Evolutionary conservation across 2,113 vertebrate species (phyloP).

Genomic region (Theristicus caerulescens): DNA sequence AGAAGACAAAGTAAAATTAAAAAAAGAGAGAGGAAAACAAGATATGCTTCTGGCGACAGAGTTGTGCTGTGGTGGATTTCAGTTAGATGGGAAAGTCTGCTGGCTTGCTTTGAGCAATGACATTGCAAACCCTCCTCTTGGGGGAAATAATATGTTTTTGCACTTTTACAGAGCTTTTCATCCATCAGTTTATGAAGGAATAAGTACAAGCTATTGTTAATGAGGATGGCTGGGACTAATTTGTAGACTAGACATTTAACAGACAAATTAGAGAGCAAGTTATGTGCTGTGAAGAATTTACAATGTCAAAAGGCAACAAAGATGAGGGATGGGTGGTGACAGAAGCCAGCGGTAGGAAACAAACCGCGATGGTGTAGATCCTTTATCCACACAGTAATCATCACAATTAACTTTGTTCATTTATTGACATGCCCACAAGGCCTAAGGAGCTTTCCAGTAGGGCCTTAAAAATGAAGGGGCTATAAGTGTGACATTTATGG

Average conservation of each 20-base stretch:
- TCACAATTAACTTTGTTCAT: not conserved
- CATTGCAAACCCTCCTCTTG: conserved; percentile 37
- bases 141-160: not conserved
- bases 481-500: not conserved
- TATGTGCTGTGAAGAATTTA: conserved; percentile 25
- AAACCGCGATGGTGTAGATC: not conserved
- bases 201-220: conserved; percentile 45
- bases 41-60: not conserved
- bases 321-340: conserved; percentile 34
- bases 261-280: conserved; percentile 35
- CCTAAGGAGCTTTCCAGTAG: not conserved
- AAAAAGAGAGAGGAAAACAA: not conserved
- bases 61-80: conserved; percentile 5
- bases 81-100: conserved; percentile 20
- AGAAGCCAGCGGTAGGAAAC: not conserved
- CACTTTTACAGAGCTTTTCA: conserved; percentile 36
- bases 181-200: conserved; percentile 47
- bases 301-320: not conserved
- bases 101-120: conserved; percentile 42
- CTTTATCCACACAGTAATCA: not conserved
- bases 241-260: conserved; percentile 37
- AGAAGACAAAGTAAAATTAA: conserved; percentile 34
- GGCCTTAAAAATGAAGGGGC: not conserved
- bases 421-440: not conserved
- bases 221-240: conserved; percentile 38